phyloP scores from a whole-genome alignment of 2,888 invertebrate species.

The Ophion slaviceki region DNA sequence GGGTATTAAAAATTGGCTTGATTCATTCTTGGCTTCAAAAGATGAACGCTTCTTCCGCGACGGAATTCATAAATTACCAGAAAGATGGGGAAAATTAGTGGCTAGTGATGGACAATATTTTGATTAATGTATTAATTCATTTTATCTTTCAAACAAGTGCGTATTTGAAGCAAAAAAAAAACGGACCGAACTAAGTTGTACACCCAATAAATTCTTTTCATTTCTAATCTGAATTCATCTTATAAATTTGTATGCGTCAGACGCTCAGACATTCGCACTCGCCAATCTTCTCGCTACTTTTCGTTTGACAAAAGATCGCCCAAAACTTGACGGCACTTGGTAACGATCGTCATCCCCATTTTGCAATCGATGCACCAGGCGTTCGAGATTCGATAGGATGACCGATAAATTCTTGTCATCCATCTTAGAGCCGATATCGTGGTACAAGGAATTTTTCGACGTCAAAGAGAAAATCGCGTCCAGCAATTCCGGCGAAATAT shows the following conservation, averaged over 20 bases:
- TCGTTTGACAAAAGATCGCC: constrained; percentile 33
- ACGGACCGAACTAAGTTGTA: too few relatives aligned
- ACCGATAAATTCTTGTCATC: constrained; percentile 51
- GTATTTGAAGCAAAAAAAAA: too few relatives aligned
- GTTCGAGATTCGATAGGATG: constrained; percentile 62
- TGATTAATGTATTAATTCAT: too few relatives aligned
- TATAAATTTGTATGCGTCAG: neutral
- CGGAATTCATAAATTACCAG: too few relatives aligned
- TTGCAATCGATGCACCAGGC: constrained; percentile 62
- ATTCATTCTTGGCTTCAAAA: too few relatives aligned
- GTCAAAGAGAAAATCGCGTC: constrained; percentile 71
- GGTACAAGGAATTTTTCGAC: constrained; percentile 44
- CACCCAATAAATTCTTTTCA: too few relatives aligned
- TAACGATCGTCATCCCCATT: constrained; percentile 7
- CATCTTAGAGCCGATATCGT: neutral
- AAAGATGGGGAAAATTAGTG: too few relatives aligned
- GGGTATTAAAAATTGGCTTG: too few relatives aligned
- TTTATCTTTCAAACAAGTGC: too few relatives aligned
- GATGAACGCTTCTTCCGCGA: too few relatives aligned
- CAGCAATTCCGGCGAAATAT: constrained; percentile 62
- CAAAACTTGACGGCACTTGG: neutral
- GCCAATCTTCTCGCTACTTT: constrained; percentile 26
- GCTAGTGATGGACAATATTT: too few relatives aligned
- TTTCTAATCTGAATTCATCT: too few relatives aligned
- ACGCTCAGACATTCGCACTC: constrained; percentile 47